Percentiles rank a stretch among this genome's conserved stretches.
These are phyloP conservation scores for Polypedilum vanderplanki DNA, from an alignment of 1,140 invertebrate genomes.

Conservation along the genomic window DNA sequence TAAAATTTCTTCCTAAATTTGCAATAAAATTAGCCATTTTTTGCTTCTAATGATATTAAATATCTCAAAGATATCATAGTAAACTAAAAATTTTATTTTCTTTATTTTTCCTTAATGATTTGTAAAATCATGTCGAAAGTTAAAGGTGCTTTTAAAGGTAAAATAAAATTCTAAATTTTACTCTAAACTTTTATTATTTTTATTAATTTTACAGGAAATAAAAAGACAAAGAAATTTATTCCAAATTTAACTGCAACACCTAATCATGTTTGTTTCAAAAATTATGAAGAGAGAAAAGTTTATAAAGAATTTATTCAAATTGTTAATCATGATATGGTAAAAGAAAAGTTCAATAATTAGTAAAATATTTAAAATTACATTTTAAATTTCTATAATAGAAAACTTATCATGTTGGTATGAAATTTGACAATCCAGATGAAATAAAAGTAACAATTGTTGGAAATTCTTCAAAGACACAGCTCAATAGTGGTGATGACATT, in stretches of 20 bases:
- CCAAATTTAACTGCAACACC: neutral
- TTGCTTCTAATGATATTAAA: neutral
- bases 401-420: neutral
- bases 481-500: neutral
- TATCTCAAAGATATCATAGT: neutral
- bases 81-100: neutral
- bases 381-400: constrained; percentile 15
- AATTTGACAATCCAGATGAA: constrained; percentile 21
- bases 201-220: neutral
- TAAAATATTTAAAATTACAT: too few species aligned
- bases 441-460: neutral
- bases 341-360: neutral
- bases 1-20: too few species aligned
- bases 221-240: neutral
- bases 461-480: neutral
- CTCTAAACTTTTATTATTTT: neutral
- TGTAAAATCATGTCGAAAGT: neutral
- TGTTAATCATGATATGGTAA: neutral
- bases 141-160: neutral
- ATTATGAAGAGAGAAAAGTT: neutral
- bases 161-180: neutral
- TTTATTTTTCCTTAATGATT: neutral
- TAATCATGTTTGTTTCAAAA: neutral
- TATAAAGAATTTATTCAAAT: neutral
- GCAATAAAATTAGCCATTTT: too few species aligned